These are phyloP conservation scores for Adoxophyes honmai DNA, from an alignment of 1,140 invertebrate genomes.

Conservation along the genomic window DNA sequence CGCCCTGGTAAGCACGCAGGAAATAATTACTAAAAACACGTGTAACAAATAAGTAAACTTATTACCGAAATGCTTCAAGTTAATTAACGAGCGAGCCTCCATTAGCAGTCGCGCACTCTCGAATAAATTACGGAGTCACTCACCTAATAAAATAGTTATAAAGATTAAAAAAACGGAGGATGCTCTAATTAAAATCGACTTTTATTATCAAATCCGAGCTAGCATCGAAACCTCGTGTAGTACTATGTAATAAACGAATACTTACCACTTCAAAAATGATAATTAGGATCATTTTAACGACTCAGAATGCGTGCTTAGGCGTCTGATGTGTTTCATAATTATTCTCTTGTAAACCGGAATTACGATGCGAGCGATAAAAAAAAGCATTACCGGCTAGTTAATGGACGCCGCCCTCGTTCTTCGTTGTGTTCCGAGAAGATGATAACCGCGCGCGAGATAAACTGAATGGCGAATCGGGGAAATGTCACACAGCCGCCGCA, in stretches of 20 bases:
- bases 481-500: constrained; percentile 48
- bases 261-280: constrained; percentile 50
- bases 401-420: constrained; percentile 37
- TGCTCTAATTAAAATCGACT: constrained; percentile 56
- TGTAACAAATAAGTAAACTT: not conserved
- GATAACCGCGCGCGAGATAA: constrained; percentile 52
- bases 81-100: not conserved
- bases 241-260: constrained; percentile 61
- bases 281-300: constrained; percentile 49
- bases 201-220: constrained; percentile 41
- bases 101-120: not conserved
- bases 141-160: constrained; percentile 47
- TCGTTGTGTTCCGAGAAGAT: constrained; percentile 53
- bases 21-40: constrained; percentile 8
- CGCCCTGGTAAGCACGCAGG: not conserved
- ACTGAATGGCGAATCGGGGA: constrained; percentile 49
- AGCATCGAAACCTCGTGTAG: constrained; percentile 38
- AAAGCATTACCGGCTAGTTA: constrained; percentile 46
- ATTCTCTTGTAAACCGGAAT: constrained; percentile 33
- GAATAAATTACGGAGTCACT: constrained; percentile 17
- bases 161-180: constrained; percentile 49
- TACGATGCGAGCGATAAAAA: constrained; percentile 43
- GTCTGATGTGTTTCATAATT: constrained; percentile 37
- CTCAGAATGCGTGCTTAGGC: constrained; percentile 38
- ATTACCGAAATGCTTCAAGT: constrained; percentile 1